Conservation (phyloP, 2,888 invertebrate species). For the Meiosimyza platycephala region DNA sequence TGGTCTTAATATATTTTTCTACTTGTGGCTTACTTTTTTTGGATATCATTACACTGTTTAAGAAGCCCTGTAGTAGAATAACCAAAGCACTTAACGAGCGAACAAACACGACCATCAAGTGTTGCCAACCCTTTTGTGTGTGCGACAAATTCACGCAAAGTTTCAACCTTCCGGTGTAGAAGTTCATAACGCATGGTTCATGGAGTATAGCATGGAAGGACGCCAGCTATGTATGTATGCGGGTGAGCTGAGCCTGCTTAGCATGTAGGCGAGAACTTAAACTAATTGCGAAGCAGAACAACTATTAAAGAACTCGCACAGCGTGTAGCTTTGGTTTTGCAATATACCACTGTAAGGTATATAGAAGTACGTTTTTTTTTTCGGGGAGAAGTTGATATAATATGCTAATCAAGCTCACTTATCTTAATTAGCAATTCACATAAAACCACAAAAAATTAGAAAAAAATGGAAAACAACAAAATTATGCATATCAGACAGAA, state of each 20-base stretch:
- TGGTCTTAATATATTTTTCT: no score
- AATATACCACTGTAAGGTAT: not conserved
- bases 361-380: not conserved
- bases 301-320: conserved; percentile 33
- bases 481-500: not conserved
- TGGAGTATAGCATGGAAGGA: not conserved
- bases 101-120: conserved; percentile 27
- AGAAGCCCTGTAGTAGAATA: not conserved
- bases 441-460: conserved; percentile 15
- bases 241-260: not conserved
- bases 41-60: no score
- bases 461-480: conserved; percentile 22
- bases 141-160: conserved; percentile 39
- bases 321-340: conserved; percentile 25
- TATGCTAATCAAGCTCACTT: conserved; percentile 48
- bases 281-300: conserved; percentile 31
- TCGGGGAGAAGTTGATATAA: conserved; percentile 32
- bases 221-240: not conserved
- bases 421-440: conserved; percentile 50
- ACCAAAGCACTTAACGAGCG: conserved; percentile 16
- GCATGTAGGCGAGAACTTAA: conserved; percentile 1
- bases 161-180: conserved; percentile 31
- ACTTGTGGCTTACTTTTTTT: no score
- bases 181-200: not conserved
- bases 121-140: conserved; percentile 30